Evolutionary conservation across 2,888 invertebrate genomes (phyloP).

Genomic region (Bugulina stolonifera): DNA sequence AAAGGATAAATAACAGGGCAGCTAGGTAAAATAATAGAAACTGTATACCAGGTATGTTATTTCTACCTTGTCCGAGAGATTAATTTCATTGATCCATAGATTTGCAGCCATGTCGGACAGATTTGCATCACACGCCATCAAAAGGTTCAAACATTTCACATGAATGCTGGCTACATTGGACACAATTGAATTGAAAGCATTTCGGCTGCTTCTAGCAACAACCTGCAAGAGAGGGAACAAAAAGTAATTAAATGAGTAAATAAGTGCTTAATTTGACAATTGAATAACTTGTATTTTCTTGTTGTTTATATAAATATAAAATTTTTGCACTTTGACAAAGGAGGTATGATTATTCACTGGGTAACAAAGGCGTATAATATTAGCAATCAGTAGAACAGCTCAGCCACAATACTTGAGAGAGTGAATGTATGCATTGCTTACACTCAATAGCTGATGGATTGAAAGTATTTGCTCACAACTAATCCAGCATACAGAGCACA

Average conservation of each 20-base stretch:
- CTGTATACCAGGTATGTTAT: neutral
- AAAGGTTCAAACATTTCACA: neutral
- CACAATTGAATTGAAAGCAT: neutral
- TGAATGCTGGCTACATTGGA: neutral
- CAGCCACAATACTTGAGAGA: neutral
- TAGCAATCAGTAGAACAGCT: neutral
- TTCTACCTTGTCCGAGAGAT: neutral
- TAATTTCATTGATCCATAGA: neutral
- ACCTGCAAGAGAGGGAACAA: neutral
- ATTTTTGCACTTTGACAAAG: neutral
- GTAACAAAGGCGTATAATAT: conserved; percentile 5
- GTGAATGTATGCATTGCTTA: neutral
- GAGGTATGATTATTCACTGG: neutral
- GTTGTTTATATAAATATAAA: neutral
- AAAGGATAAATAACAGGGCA: neutral
- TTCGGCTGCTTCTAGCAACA: neutral
- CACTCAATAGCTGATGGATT: too few species aligned
- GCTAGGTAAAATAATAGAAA: neutral
- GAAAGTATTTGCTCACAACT: neutral
- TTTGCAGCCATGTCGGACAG: neutral
- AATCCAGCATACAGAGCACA: neutral
- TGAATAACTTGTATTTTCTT: conserved; percentile 6
- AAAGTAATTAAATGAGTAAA: conserved; percentile 11
- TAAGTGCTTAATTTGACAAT: conserved; percentile 4
- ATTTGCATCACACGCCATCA: neutral